Evolutionary conservation across 2,888 invertebrate genomes (phyloP).

Genomic region (Aphrophora alni): DNA sequence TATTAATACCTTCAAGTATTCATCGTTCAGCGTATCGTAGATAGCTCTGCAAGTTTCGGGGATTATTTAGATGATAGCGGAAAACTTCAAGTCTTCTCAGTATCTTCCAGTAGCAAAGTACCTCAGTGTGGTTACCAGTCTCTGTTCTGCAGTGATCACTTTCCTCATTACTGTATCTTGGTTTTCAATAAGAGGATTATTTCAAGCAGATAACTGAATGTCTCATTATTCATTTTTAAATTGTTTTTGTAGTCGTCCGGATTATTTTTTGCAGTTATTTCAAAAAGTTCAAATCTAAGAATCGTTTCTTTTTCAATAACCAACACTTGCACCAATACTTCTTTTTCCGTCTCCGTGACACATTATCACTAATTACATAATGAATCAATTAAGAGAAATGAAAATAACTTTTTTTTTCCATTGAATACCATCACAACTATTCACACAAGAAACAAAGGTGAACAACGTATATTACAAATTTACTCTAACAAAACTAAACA

Average conservation of each 20-base stretch:
- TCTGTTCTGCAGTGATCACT: conserved; percentile 8
- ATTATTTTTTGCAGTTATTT: neutral
- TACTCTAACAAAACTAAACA: too few species aligned
- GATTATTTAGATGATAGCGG: too few species aligned
- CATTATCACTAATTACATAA: neutral
- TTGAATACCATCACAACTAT: too few species aligned
- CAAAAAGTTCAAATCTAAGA: neutral
- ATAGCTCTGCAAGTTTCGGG: too few species aligned
- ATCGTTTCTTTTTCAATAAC: neutral
- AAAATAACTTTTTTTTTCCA: neutral
- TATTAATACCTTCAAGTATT: too few species aligned
- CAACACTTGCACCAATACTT: neutral
- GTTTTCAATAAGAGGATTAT: neutral
- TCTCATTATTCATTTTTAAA: neutral
- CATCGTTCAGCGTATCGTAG: too few species aligned
- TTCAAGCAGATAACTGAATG: neutral
- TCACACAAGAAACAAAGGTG: too few species aligned
- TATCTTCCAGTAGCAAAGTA: neutral
- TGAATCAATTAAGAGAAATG: conserved; percentile 3
- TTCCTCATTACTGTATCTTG: neutral
- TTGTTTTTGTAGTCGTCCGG: neutral
- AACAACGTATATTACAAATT: too few species aligned
- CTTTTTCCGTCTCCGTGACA: neutral
- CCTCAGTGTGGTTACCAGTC: conserved; percentile 12
- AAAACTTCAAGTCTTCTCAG: too few species aligned